Conservation (phyloP, 2,113 vertebrate genomes). For the Myiopsitta monachus region DNA sequence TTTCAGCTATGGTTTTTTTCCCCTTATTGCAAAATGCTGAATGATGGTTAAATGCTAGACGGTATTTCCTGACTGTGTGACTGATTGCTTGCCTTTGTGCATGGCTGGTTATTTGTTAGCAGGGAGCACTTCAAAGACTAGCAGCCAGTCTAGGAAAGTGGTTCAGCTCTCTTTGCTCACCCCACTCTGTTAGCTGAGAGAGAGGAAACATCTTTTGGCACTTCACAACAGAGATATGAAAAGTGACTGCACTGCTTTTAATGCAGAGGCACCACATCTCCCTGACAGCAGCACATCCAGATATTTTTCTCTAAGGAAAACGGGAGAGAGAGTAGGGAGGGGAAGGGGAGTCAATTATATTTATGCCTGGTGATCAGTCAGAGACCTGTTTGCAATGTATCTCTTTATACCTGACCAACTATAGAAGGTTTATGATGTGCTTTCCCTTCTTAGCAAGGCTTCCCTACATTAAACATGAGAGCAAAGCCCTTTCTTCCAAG, state of each 20-base stretch:
- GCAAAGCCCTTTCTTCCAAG: background rate
- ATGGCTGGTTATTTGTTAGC: background rate
- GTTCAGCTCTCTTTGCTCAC: background rate
- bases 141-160: background rate
- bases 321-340: background rate
- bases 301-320: background rate
- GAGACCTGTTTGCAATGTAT: background rate
- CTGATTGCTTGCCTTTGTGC: conserved; percentile 3
- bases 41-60: background rate
- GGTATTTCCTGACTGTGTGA: background rate
- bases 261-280: background rate
- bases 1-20: background rate
- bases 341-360: background rate
- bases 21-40: background rate
- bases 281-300: background rate
- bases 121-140: background rate
- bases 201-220: background rate
- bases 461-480: background rate
- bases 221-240: background rate
- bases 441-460: background rate
- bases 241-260: background rate
- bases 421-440: background rate
- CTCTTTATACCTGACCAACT: background rate
- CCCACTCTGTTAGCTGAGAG: background rate
- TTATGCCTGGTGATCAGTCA: background rate